A percentile compares a stretch with the other conserved stretches of the same genome.
Conservation (phyloP, 2,888 invertebrate genomes). For the Scaptomyza flava region DNA sequence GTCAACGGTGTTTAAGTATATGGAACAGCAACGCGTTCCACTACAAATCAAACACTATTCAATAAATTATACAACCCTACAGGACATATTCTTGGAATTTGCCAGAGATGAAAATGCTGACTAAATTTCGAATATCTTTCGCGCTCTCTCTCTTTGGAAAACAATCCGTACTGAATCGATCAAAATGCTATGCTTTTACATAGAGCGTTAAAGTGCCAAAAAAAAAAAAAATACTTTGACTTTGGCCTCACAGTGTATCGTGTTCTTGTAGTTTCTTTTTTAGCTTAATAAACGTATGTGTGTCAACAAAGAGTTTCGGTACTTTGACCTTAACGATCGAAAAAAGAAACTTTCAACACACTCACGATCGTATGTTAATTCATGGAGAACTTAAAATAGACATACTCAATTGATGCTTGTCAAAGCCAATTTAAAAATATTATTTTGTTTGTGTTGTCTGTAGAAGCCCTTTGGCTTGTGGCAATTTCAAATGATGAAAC, state of each 20-base stretch:
- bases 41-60: conserved; percentile 89
- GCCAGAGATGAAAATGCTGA: conserved; percentile 85
- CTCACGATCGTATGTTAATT: background rate
- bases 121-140: background rate
- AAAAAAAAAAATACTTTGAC: conserved; percentile 7
- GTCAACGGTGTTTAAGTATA: conserved; percentile 88
- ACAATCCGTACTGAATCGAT: background rate
- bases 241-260: conserved; percentile 9
- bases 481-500: conserved; percentile 51
- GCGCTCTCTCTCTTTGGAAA: no score
- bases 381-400: background rate
- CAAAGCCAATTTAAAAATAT: conserved; percentile 45
- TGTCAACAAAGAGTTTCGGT: conserved; percentile 40
- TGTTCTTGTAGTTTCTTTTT: conserved; percentile 33
- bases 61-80: conserved; percentile 90
- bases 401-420: conserved; percentile 38
- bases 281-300: conserved; percentile 43
- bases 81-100: conserved; percentile 89
- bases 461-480: conserved; percentile 22
- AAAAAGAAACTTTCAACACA: conserved; percentile 48
- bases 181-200: background rate
- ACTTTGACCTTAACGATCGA: conserved; percentile 54
- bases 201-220: background rate
- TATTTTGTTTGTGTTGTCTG: conserved; percentile 16
- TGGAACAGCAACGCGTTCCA: conserved; percentile 87